Base-by-base conservation (phyloP, 1,140 invertebrate genomes). In the Apis florea region DNA sequence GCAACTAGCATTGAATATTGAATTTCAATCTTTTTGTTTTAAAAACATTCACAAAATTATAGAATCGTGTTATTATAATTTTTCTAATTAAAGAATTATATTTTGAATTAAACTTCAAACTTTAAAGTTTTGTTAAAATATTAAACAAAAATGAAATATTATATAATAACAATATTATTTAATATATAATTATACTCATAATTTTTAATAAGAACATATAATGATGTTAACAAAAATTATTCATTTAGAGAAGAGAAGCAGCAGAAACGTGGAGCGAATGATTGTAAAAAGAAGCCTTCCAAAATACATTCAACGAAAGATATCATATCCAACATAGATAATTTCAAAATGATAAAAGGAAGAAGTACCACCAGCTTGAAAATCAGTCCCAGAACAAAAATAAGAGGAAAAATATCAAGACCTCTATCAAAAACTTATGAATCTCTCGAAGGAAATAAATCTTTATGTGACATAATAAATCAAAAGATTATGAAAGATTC, bases 221-320 rank as follows among this genome's bases (percentile, higher is more conserved):
- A 59, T 8, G 47, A 49, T 8, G 15, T 69, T 51, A 17, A 69
- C 11, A 1, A 49, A 68, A 51, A 26, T 24, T 54, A 0, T 6
- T 49, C 1, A 58, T 68, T 63, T 54, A 64, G 66, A 9, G 61
- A 74, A 51, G 47, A 24, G 15, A 76, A 73, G 5, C 58, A 73
- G 5, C 58, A 24, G 10, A 40, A 9, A 21, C 31, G 9, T 54
- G 12, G 1, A 2, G 1, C 2, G 21, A n/a, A 2, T 19, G 66
- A 78, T 31, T 6, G 10, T 0, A 79, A 53, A 2, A 83, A 61
- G 31, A 82, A 47, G 6, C 8, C 58, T 0, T 8, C n/a, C 8
- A 9, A 80, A 15, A 12, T 24, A 2, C 53, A 13, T 17, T 61
- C n/a, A 0, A 24, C 4, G 10, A 83, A 51, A 19, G 26, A 24